A percentile compares a stretch with the other conserved stretches of the same genome.
Conservation (phyloP, 2,113 vertebrate genomes). For the Ammodytes marinus region DNA sequence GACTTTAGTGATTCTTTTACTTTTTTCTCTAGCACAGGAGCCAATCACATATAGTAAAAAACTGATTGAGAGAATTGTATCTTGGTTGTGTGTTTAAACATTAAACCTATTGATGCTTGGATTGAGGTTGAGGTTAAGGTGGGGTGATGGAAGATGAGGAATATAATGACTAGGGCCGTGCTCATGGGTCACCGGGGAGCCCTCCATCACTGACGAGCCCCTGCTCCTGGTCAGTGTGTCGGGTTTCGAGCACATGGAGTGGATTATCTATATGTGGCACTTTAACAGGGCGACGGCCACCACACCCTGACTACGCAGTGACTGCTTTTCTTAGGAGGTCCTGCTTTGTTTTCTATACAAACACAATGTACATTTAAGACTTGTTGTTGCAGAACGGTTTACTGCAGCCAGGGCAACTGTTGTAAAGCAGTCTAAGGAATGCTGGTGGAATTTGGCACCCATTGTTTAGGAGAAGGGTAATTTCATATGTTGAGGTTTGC, state of each 20-base stretch:
- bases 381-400: constrained; percentile 74
- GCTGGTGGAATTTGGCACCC: constrained; percentile 61
- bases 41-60: background rate
- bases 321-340: constrained; percentile 46
- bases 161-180: constrained; percentile 40
- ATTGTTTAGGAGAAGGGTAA: constrained; percentile 9
- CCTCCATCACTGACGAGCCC: constrained; percentile 69
- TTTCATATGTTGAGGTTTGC: constrained; percentile 10
- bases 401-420: constrained; percentile 45
- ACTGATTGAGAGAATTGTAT: background rate
- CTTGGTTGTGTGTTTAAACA: background rate
- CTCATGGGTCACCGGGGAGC: constrained; percentile 69
- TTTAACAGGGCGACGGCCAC: constrained; percentile 47
- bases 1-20: background rate
- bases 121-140: constrained; percentile 12
- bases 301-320: constrained; percentile 57
- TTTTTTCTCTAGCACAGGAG: background rate
- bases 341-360: constrained; percentile 82
- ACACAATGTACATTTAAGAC: constrained; percentile 75
- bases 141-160: constrained; percentile 40
- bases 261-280: constrained; percentile 72
- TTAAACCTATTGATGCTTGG: background rate
- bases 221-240: constrained; percentile 55
- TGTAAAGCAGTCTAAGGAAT: constrained; percentile 76
- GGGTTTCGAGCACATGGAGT: constrained; percentile 81